phyloP scores from a whole-genome alignment of 1,140 invertebrate genomes.

The Brachionus rotundiformis region DNA sequence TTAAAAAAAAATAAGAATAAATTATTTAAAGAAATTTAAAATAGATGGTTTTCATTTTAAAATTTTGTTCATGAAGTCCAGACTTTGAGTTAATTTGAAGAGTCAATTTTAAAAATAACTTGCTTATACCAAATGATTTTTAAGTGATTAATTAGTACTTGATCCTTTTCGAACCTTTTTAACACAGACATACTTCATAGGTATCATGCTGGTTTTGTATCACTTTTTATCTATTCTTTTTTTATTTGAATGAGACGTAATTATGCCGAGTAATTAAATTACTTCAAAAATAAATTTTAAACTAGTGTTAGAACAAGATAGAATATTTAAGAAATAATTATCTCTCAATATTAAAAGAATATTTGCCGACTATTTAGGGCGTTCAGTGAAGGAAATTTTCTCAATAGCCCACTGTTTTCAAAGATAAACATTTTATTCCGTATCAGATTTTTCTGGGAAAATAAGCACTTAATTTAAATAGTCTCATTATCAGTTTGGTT shows the following conservation, averaged over 20 bases:
- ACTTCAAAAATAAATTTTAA: background rate
- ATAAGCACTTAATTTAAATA: background rate
- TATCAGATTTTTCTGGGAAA: background rate
- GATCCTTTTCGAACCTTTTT: background rate
- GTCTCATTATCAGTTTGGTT: constrained; percentile 18
- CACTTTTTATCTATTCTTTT: background rate
- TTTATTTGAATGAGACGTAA: background rate
- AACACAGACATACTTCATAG: background rate
- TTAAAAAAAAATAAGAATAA: too few species aligned
- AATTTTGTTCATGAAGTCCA: too few species aligned
- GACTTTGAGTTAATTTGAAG: too few species aligned
- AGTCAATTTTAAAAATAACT: too few species aligned
- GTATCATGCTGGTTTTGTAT: background rate
- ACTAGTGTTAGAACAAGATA: background rate
- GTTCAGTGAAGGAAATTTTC: background rate
- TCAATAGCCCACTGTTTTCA: background rate
- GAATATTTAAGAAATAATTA: background rate
- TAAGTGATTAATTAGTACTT: background rate
- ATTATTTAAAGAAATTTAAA: too few species aligned
- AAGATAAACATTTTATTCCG: background rate
- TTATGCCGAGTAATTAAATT: background rate
- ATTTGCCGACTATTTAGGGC: background rate
- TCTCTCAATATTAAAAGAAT: background rate
- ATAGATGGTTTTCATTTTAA: too few species aligned
- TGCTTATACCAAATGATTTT: too few species aligned